Base-by-base conservation (phyloP, 2,113 vertebrate genomes). In the Mesoclemmys tuberculata region DNA sequence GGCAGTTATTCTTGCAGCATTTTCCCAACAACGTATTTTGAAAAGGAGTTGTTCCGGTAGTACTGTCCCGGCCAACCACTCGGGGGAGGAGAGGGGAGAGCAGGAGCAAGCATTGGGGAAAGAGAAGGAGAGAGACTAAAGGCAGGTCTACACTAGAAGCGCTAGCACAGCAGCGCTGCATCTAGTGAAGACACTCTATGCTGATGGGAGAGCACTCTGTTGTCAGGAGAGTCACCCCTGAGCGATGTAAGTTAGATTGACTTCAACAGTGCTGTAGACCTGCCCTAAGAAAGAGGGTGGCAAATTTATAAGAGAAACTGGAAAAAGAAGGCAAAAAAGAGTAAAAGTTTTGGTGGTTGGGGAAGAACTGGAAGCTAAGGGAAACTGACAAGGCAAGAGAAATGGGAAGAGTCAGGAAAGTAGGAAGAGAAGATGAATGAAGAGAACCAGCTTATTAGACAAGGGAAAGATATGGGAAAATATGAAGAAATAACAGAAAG, bases 11-110 rank as follows among this genome's bases (percentile, higher is more conserved):
- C 4, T 68, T 35, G 61, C 31, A 35, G 31, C 8, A 3, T 89
- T 97, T 91, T 90, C 54, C 46, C 74, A 88, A 8, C 54, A 82
- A 54, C 90, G 78, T 90, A 35, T 82, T 78, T 88, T 56, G 82
- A 88, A 94, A 82, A 77, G 89, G 48, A 82, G 71, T 75, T 58
- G 41, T 26, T 90, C 27, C 38, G 94, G 6, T 75, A 75, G 11
- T 75, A 44, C 22, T 75, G 92, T 95, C 85, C 58, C 46, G 85
- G 85, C 11, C 64, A 89, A 6, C 41, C 64, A 94, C 74, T 54
- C n/a, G 85, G 90, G 85, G n/a, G 85, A 12, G 26, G 35, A 84
- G 22, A 74, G 92, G 81, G 29, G 52, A 48, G 13, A 85, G 18
- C 44, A 90, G 21, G 21, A 75, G 38, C 38, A 44, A 44, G 24